phyloP scores from a whole-genome alignment of 1,140 invertebrate species.

The Bombus sylvicola region DNA sequence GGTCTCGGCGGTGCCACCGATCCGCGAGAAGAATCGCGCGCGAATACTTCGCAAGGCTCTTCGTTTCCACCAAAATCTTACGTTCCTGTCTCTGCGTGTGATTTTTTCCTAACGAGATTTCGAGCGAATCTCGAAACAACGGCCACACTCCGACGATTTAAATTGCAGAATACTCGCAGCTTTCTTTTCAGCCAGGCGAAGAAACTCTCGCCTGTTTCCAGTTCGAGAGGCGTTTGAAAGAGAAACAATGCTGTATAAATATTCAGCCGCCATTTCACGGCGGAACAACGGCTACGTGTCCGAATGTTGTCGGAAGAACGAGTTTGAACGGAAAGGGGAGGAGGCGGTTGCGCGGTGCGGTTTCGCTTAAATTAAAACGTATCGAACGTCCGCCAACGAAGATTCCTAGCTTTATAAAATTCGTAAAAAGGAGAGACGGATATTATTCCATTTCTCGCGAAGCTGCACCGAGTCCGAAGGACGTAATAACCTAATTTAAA shows the following conservation, averaged over 20 bases:
- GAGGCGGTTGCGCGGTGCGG: background rate
- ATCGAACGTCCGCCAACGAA: background rate
- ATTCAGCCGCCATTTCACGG: background rate
- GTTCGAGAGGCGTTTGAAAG: background rate
- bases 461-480: background rate
- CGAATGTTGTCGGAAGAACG: background rate
- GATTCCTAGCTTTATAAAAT: no score
- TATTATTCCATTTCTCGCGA: background rate
- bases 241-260: background rate
- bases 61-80: no score
- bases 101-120: background rate
- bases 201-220: background rate
- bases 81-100: background rate
- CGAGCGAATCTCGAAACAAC: background rate
- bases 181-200: background rate
- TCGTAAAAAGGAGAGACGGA: no score
- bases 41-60: no score
- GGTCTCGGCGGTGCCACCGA: no score
- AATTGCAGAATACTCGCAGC: background rate
- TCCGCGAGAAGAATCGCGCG: background rate
- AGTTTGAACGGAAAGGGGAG: no score
- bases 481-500: slow-evolving; percentile 26
- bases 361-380: background rate
- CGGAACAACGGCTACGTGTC: background rate
- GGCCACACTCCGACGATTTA: background rate